These are phyloP conservation scores for Serrognathus titanus DNA, from an alignment of 2,888 invertebrate genomes.

Conservation along the genomic window DNA sequence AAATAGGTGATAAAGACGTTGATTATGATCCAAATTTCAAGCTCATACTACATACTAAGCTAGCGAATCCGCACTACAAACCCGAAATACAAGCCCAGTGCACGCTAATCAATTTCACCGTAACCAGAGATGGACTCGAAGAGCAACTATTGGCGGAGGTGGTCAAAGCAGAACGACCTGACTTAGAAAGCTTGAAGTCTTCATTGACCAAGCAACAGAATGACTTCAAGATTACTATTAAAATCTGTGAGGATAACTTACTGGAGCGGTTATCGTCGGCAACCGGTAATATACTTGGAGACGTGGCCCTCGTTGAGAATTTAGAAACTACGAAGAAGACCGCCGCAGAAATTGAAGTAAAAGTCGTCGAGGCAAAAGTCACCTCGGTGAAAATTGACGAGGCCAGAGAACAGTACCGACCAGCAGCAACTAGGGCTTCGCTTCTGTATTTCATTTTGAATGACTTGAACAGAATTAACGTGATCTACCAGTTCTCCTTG, in stretches of 20 bases:
- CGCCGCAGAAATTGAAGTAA: constrained; percentile 82
- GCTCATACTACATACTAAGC: constrained; percentile 85
- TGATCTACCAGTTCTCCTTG: constrained; percentile 92
- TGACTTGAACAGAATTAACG: constrained; percentile 87
- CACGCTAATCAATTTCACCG: constrained; percentile 92
- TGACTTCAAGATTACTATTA: constrained; percentile 89
- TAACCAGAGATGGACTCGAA: constrained; percentile 87
- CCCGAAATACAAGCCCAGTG: constrained; percentile 97
- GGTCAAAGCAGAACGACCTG: constrained; percentile 88
- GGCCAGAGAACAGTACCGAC: constrained; percentile 82
- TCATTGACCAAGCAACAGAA: constrained; percentile 89
- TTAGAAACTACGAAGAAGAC: constrained; percentile 91
- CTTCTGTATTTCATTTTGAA: constrained; percentile 91
- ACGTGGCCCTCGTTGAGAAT: constrained; percentile 86
- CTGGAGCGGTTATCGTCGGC: constrained; percentile 83
- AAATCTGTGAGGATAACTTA: constrained; percentile 87
- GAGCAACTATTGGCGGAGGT: constrained; percentile 92
- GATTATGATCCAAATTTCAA: constrained; percentile 81
- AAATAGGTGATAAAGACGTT: constrained; percentile 90
- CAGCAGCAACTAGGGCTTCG: constrained; percentile 83
- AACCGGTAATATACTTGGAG: constrained; percentile 87
- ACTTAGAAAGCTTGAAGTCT: constrained; percentile 78
- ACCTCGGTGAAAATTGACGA: constrained; percentile 87
- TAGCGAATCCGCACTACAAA: constrained; percentile 94
- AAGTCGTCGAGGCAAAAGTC: constrained; percentile 81